Evolutionary conservation across 2,113 vertebrate genomes (phyloP).

Genomic region (Glaucomys volans): DNA sequence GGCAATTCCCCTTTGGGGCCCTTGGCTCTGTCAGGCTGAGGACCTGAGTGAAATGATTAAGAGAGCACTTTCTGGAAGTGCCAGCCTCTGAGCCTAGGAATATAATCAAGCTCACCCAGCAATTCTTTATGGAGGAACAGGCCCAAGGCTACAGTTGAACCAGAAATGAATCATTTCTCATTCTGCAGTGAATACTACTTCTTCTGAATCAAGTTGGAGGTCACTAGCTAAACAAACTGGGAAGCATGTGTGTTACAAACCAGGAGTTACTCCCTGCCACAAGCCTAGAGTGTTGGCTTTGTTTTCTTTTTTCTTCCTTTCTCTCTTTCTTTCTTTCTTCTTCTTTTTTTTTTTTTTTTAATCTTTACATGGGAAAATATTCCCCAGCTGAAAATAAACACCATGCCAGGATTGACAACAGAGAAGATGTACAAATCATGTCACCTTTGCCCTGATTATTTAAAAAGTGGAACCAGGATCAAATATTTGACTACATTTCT

Average conservation of each 20-base stretch:
- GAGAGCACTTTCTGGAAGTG: conserved; percentile 55
- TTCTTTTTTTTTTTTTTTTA: neutral
- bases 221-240: neutral
- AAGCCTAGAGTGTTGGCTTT: neutral
- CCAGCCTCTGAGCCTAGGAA: neutral
- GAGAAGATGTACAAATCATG: neutral
- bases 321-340: neutral
- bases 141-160: conserved; percentile 42
- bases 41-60: conserved; percentile 56
- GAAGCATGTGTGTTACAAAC: neutral
- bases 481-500: neutral
- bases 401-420: neutral
- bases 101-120: neutral
- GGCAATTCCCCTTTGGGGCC: neutral
- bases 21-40: conserved; percentile 44
- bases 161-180: conserved; percentile 28
- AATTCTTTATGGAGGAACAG: conserved; percentile 43
- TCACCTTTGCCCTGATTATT: conserved; percentile 12
- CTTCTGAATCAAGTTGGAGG: neutral
- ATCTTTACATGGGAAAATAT: conserved; percentile 7
- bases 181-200: neutral
- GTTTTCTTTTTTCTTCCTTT: neutral
- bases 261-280: neutral
- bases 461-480: neutral
- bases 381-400: neutral